phyloP scores from a whole-genome alignment of 2,113 vertebrate genomes.

The Nansenia antarctica region DNA sequence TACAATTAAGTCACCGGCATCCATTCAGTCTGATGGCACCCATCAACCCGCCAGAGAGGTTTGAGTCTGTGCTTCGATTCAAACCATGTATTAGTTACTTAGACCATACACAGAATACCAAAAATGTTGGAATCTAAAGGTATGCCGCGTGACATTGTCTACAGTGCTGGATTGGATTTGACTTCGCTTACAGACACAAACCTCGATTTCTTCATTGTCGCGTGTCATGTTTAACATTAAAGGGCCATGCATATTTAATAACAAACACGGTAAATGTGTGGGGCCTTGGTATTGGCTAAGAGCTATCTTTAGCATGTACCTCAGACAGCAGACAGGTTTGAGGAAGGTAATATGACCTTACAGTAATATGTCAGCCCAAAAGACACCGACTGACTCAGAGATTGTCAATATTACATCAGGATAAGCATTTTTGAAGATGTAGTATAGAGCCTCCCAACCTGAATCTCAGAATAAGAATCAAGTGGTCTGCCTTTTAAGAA shows the following conservation, averaged over 20 bases:
- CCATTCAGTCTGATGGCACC: too few relatives aligned
- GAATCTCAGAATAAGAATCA: neutral
- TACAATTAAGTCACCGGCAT: too few relatives aligned
- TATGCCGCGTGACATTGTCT: too few relatives aligned
- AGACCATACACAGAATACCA: too few relatives aligned
- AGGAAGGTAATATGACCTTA: constrained; percentile 69
- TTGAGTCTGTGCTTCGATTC: too few relatives aligned
- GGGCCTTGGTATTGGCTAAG: constrained; percentile 29
- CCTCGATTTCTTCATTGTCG: constrained; percentile 31
- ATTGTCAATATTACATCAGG: constrained; percentile 63
- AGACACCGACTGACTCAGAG: constrained; percentile 54
- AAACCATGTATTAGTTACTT: neutral
- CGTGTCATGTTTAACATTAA: constrained; percentile 70
- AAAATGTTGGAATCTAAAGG: too few relatives aligned
- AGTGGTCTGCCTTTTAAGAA: neutral
- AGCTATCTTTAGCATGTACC: constrained; percentile 61
- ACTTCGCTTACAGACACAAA: neutral
- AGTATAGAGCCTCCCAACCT: constrained; percentile 6
- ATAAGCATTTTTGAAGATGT: constrained; percentile 46
- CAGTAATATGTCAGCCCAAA: constrained; percentile 64
- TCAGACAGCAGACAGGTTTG: constrained; percentile 30
- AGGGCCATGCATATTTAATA: constrained; percentile 69
- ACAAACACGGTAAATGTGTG: constrained; percentile 22
- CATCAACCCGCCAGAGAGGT: too few relatives aligned
- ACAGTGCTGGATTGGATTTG: neutral